Evolutionary conservation across 2,797 vertebrate genomes (phyloP).

Genomic region (Euphonia xanthogaster): DNA sequence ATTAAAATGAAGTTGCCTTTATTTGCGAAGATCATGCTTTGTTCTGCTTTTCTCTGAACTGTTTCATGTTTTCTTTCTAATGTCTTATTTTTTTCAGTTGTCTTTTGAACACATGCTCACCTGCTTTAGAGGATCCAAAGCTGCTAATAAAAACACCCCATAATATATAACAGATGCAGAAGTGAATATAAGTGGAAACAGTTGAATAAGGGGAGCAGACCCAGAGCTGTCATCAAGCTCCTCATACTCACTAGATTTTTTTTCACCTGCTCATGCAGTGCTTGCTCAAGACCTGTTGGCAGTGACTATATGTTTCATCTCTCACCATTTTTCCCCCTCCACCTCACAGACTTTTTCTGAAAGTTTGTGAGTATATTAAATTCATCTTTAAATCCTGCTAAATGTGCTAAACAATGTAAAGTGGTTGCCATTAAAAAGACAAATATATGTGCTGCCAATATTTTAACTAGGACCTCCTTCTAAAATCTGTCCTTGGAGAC

Average conservation of each 20-base stretch:
- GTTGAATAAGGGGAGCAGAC: conserved; percentile 48
- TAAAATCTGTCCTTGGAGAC: neutral
- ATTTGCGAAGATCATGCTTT: neutral
- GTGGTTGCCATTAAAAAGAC: conserved; percentile 30
- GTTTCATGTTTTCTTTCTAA: neutral
- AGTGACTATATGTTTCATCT: conserved; percentile 13
- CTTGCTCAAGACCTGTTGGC: conserved; percentile 24
- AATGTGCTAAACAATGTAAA: conserved; percentile 52
- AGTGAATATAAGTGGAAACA: conserved; percentile 71
- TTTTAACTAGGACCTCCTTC: neutral
- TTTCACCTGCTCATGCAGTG: conserved; percentile 46
- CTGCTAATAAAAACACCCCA: conserved; percentile 39
- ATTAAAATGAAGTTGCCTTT: neutral
- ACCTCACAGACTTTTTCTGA: neutral
- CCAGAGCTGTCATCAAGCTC: conserved; percentile 65
- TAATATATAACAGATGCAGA: conserved; percentile 67
- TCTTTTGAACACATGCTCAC: conserved; percentile 10
- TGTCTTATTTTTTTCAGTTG: neutral
- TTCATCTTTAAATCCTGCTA: conserved; percentile 27
- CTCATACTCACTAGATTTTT: conserved; percentile 69
- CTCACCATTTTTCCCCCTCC: neutral
- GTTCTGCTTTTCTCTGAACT: neutral
- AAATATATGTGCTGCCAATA: conserved; percentile 18
- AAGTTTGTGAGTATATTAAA: neutral
- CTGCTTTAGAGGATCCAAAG: conserved; percentile 23